These are phyloP conservation scores for Pantherophis alleghaniensis DNA, from an alignment of 2,797 vertebrate species.

Conservation along the genomic window DNA sequence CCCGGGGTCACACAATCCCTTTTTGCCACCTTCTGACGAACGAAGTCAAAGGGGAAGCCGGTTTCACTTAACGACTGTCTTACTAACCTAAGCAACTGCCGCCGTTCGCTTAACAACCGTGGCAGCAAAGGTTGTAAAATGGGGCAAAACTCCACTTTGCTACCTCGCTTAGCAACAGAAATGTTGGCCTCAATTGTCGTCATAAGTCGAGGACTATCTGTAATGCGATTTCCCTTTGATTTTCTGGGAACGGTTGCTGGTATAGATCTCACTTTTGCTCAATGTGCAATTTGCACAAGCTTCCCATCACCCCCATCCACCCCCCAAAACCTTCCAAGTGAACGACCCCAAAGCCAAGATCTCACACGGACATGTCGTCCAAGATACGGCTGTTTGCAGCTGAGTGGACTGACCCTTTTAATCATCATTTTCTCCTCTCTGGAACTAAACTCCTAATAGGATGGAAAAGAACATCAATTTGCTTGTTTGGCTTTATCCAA, in stretches of 20 bases:
- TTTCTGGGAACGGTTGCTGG: background rate
- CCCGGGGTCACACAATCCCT: too few relatives aligned
- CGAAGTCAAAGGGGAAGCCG: too few relatives aligned
- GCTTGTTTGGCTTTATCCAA: constrained; percentile 70
- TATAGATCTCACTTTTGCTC: too few relatives aligned
- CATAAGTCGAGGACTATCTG: background rate
- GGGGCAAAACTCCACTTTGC: background rate
- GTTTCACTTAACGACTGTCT: background rate
- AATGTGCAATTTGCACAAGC: background rate
- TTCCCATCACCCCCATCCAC: background rate
- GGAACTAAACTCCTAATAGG: constrained; percentile 68
- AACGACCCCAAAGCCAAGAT: background rate
- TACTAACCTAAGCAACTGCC: background rate
- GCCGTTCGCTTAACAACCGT: background rate
- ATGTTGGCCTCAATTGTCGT: background rate
- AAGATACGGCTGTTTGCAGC: background rate
- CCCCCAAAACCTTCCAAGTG: background rate
- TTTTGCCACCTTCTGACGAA: too few relatives aligned
- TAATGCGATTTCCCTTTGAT: background rate
- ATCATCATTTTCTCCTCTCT: constrained; percentile 63
- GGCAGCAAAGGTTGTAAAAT: background rate
- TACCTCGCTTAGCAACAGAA: background rate
- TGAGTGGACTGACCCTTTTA: constrained; percentile 56
- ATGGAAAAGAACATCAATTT: constrained; percentile 71
- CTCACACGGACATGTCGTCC: background rate